Evolutionary conservation across 2,888 invertebrate genomes (phyloP), one percentile per base, ranked within the genome.

Genomic region (Nycteola revayana): DNA sequence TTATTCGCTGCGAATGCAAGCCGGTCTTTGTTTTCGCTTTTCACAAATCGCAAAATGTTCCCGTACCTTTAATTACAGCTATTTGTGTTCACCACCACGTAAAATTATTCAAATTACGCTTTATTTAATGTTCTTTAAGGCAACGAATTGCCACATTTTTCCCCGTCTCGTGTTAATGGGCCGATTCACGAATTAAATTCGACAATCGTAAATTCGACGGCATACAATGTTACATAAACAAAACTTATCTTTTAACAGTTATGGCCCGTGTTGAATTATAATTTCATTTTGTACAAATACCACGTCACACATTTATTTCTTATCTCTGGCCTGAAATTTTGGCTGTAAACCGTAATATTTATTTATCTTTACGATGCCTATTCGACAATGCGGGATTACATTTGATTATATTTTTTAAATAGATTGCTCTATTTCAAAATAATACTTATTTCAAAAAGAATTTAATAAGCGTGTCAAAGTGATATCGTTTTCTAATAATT

Each of bases 51-150:
- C 68, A 55, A 71, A 69, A 72, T 62, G 45, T 50, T 64, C 49
- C 50, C 55, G 47, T 60, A 68, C 66, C 72, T 74, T 78, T 81
- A 83, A 81, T 82, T 81, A 69, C 72, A 62, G 70, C 75, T 71
- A 75, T 84, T 82, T 73, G 77, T 77, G 81, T 66, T 75, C 80
- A 76, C 75, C 66, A 71, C 76, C 75, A 79, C 80, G 78, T 75
- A 73, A 81, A 80, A 81, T 57, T 81, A 83, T 83, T 79, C 79
- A 81, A 83, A 81, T 83, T 78, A 70, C 70, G 72, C 68, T 74
- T 70, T 75, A 81, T 79, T 80, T 78, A 75, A 77, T 77, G 77
- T 76, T 78, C 71, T 77, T 75, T 64, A 68, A 73, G 73, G 73
- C 65, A 77, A 81, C 67, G 72, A 75, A 81, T 76, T 72, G 75